Conservation (phyloP, 2,888 invertebrate genomes). For the Fragum whitleyi region DNA sequence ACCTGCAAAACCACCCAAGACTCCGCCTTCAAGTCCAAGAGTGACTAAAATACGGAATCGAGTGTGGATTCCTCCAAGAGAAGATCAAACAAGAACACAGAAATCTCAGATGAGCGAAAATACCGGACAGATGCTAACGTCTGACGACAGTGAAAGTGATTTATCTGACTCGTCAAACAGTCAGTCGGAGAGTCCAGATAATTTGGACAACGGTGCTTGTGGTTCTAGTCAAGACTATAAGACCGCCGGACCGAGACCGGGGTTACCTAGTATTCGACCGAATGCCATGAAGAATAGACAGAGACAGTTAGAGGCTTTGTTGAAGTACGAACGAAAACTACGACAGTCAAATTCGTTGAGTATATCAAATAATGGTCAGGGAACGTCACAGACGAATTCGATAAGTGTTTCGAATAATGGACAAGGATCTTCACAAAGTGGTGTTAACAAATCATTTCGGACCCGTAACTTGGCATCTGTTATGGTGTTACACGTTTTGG, state of each 20-base stretch:
- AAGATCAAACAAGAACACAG: slow-evolving; percentile 37
- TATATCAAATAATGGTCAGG: slow-evolving; percentile 23
- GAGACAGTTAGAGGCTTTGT: slow-evolving; percentile 88
- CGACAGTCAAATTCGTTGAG: slow-evolving; percentile 61
- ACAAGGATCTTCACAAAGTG: not conserved
- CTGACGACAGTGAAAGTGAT: slow-evolving; percentile 12
- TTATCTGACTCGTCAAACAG: slow-evolving; percentile 19
- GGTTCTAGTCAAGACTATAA: slow-evolving; percentile 9
- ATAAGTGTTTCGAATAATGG: slow-evolving; percentile 36
- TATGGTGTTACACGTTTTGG: slow-evolving; percentile 93
- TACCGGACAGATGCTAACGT: not conserved
- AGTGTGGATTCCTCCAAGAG: slow-evolving; percentile 69
- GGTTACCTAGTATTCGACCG: slow-evolving; percentile 84
- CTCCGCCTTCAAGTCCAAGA: slow-evolving; percentile 29
- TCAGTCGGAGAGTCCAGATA: slow-evolving; percentile 21
- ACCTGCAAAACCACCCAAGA: slow-evolving; percentile 71
- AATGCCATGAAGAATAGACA: slow-evolving; percentile 87
- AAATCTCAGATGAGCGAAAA: not conserved
- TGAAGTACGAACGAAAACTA: slow-evolving; percentile 88
- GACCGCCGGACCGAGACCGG: slow-evolving; percentile 63
- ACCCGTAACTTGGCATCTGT: slow-evolving; percentile 82
- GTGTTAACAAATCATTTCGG: slow-evolving; percentile 33
- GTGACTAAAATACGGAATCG: slow-evolving; percentile 42
- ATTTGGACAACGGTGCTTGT: not conserved
- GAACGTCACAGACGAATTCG: slow-evolving; percentile 39